Conservation (phyloP, 2,888 invertebrate genomes). For the Arenicola marina region DNA sequence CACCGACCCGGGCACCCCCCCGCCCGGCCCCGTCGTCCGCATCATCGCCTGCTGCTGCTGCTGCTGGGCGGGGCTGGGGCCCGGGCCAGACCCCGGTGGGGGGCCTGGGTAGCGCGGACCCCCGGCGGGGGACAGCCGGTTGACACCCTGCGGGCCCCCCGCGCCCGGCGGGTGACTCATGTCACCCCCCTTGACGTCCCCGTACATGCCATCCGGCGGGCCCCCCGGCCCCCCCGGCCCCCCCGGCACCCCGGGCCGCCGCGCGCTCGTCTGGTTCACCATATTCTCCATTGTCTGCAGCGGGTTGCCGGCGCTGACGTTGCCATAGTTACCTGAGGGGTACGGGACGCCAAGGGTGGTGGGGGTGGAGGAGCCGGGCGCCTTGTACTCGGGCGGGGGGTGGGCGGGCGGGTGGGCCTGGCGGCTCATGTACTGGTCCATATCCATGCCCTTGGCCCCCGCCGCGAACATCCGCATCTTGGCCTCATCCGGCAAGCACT, state of each 20-base stretch:
- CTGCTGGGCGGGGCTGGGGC: neutral
- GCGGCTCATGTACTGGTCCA: neutral
- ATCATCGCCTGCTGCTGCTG: neutral
- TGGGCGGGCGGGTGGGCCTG: neutral
- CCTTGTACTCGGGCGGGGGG: slow-evolving; percentile 84
- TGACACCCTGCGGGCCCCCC: neutral
- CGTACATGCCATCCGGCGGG: slow-evolving; percentile 6
- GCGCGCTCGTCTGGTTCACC: slow-evolving; percentile 65
- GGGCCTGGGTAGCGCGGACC: slow-evolving; percentile 55
- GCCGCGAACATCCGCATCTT: slow-evolving; percentile 20
- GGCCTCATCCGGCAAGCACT: slow-evolving; percentile 11
- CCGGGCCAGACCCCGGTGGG: slow-evolving; percentile 5
- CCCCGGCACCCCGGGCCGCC: neutral
- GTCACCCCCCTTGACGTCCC: neutral
- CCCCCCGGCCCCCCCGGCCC: neutral
- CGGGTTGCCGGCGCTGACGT: slow-evolving; percentile 37
- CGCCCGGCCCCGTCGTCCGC: neutral
- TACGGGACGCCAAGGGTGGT: slow-evolving; percentile 26
- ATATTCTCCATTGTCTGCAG: slow-evolving; percentile 59
- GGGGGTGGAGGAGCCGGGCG: slow-evolving; percentile 28
- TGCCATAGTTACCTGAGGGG: no score
- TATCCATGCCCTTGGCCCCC: neutral
- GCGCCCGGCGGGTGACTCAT: neutral
- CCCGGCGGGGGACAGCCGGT: neutral
- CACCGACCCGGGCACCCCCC: neutral